A percentile compares a stretch with the other conserved stretches of the same genome.
phyloP scores from a whole-genome alignment of 2,888 invertebrate species.

The Brachycybe producta region DNA sequence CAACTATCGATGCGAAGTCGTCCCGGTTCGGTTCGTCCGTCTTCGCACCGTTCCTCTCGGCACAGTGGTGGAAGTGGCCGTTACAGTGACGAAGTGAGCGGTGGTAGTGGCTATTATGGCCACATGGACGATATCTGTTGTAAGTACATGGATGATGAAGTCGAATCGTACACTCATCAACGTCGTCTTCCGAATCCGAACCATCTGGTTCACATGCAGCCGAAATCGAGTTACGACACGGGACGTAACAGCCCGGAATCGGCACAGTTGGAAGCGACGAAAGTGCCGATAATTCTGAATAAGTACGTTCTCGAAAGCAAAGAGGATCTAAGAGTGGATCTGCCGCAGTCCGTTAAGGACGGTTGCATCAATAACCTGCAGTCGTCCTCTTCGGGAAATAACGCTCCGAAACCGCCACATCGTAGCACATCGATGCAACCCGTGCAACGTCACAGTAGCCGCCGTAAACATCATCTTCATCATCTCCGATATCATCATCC shows the following conservation, averaged over 20 bases:
- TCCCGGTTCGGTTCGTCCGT: background rate
- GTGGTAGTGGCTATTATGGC: conserved; percentile 1
- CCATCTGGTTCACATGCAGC: conserved; percentile 1
- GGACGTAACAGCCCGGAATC: background rate
- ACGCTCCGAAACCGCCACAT: background rate
- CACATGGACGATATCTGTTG: background rate
- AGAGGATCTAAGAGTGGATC: conserved; percentile 29
- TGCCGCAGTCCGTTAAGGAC: conserved; percentile 15
- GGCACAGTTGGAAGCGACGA: conserved; percentile 22
- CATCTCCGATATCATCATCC: background rate
- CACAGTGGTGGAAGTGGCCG: conserved; percentile 10
- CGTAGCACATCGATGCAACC: background rate
- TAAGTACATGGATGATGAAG: background rate
- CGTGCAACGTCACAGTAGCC: background rate
- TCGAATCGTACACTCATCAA: background rate
- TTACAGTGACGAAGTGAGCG: conserved; percentile 6
- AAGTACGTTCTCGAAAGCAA: conserved; percentile 49
- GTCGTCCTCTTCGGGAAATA: background rate
- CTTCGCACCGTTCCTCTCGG: conserved; percentile 7
- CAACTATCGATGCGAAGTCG: conserved; percentile 12
- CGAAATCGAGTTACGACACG: background rate
- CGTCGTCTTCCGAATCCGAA: background rate
- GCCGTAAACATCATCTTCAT: conserved; percentile 5
- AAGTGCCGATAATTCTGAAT: conserved; percentile 50
- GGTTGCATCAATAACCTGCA: background rate